Conservation (phyloP, 2,113 vertebrate genomes). For the Vimba vimba region DNA sequence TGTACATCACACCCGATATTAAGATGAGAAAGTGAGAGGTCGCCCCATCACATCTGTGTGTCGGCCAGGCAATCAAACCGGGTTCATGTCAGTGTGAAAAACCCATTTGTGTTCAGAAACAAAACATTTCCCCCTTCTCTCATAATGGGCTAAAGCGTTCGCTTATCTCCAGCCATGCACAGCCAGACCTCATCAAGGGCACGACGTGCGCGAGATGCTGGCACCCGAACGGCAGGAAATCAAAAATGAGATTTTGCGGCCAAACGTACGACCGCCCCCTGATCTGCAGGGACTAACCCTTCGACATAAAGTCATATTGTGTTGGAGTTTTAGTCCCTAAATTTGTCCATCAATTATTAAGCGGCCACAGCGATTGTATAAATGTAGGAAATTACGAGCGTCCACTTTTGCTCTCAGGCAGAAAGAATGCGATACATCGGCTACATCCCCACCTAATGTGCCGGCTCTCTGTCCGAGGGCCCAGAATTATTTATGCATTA, state of each 20-base stretch:
- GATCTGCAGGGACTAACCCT: slow-evolving; percentile 97
- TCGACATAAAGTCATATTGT: slow-evolving; percentile 99
- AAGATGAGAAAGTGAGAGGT: slow-evolving; percentile 81
- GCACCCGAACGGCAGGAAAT: slow-evolving; percentile 36
- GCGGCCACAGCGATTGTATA: slow-evolving; percentile 92
- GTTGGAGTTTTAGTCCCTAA: slow-evolving; percentile 98
- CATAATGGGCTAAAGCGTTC: slow-evolving; percentile 77
- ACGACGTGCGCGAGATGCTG: neutral
- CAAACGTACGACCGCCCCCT: slow-evolving; percentile 85
- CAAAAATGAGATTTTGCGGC: slow-evolving; percentile 54
- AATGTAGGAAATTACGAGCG: slow-evolving; percentile 99
- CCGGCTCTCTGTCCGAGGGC: slow-evolving; percentile 84
- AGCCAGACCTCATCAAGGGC: slow-evolving; percentile 85
- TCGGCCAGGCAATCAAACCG: slow-evolving; percentile 67
- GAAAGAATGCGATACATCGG: slow-evolving; percentile 97
- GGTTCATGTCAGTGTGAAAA: slow-evolving; percentile 78
- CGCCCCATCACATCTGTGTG: slow-evolving; percentile 75
- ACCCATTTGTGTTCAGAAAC: slow-evolving; percentile 87
- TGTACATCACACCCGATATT: slow-evolving; percentile 75
- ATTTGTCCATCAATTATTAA: slow-evolving; percentile 99
- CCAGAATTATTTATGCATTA: slow-evolving; percentile 99
- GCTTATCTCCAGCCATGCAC: slow-evolving; percentile 86
- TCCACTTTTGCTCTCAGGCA: slow-evolving; percentile 99
- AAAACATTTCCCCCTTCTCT: slow-evolving; percentile 77
- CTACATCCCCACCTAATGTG: slow-evolving; percentile 87